Evolutionary conservation across 2,797 vertebrate genomes (phyloP), one percentile per base, ranked within the genome.

Genomic region (Enteromius mattozi): DNA sequence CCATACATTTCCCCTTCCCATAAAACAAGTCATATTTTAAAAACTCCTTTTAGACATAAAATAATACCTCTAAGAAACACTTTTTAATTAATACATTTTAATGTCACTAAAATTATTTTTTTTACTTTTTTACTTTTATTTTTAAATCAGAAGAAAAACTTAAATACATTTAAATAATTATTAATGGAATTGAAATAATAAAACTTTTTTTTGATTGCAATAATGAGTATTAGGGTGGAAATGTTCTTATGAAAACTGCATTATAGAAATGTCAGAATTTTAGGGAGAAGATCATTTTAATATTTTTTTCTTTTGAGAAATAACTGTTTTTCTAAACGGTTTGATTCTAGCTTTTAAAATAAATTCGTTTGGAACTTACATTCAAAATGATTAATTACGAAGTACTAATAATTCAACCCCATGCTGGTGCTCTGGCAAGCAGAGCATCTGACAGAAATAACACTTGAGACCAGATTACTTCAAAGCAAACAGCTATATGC

Each of bases 371-470:
- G 54, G n/a, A 63, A 12, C 14, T 42, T 45, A 21, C 59, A 27
- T 40, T 66, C 16, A 40, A 75, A 82, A 49, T 5, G 9, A 75
- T 37, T 51, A 1, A 74, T 33, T 47, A 24, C 12, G 14, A 63
- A 47, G 2, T 2, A 47, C 27, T 74, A 47, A 24, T 24, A 82
- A 66, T 61, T 66, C 6, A n/a, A 72, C 16, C 21, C 16, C 42
- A 63, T 24, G 19, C 37, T 47, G 9, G 30, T 65, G 42, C 40
- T 21, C 24, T 47, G 56, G 59, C 21, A 66, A 66, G 24, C 37
- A 16, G 13, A 63, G 27, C 7, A 74, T 24, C 35, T 45, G 74
- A 75, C 14, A 27, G 9, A 82, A 82, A 63, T 63, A 82, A 30
- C 59, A 42, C n/a, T 19, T 27, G 0, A 77, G 21, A 24, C 3